phyloP scores from a whole-genome alignment of 2,888 invertebrate genomes.

The Synanthedon vespiformis region DNA sequence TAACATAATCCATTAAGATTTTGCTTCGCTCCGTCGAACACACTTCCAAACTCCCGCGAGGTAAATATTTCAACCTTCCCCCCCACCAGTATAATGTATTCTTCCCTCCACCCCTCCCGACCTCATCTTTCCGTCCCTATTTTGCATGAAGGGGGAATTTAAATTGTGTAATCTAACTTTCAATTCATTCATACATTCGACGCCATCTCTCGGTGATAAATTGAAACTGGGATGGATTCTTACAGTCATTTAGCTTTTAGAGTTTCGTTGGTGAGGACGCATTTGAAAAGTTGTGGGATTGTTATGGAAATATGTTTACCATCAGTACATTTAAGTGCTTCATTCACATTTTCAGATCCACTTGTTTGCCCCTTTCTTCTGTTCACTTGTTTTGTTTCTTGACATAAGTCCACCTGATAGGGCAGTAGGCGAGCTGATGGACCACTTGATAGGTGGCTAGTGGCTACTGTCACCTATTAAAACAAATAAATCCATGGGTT shows the following conservation, averaged over 20 bases:
- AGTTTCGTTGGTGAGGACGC: conserved; percentile 15
- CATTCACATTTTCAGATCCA: neutral
- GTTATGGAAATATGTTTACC: conserved; percentile 6
- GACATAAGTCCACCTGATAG: too few species aligned
- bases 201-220: conserved; percentile 68
- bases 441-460: too few species aligned
- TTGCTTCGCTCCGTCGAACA: conserved; percentile 53
- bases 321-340: conserved; percentile 14
- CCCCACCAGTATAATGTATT: conserved; percentile 55
- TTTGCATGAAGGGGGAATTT: conserved; percentile 71
- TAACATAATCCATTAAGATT: conserved; percentile 69
- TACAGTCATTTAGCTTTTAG: conserved; percentile 50
- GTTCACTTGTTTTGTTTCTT: too few species aligned
- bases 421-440: too few species aligned
- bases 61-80: conserved; percentile 61
- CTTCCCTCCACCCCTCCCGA: conserved; percentile 45
- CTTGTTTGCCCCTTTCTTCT: too few species aligned
- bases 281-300: conserved; percentile 12
- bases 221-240: conserved; percentile 62
- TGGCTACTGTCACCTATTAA: too few species aligned
- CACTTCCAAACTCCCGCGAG: conserved; percentile 63
- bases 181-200: conserved; percentile 70
- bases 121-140: conserved; percentile 67
- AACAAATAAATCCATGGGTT: too few species aligned
- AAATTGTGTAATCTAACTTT: conserved; percentile 72